These are phyloP conservation scores for Linhomoeus sp. DNA, from an alignment of 2,888 invertebrate genomes.

Conservation along the genomic window DNA sequence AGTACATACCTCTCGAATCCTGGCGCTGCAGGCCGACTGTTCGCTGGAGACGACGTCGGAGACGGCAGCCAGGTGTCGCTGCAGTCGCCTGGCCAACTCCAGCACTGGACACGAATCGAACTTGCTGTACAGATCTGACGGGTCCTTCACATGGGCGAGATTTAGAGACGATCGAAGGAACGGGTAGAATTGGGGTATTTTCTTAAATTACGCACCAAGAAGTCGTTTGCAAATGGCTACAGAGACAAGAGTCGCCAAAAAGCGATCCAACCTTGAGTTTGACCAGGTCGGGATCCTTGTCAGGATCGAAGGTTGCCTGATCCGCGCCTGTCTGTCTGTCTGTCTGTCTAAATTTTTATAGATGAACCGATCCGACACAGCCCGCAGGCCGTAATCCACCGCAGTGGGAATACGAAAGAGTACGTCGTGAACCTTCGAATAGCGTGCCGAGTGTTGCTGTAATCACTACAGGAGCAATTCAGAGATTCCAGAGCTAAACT, in stretches of 20 bases:
- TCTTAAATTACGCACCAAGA: not conserved
- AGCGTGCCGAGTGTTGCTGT: no score
- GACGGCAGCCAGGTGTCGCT: conserved; percentile 1
- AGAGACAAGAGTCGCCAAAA: not conserved
- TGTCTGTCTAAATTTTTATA: no score
- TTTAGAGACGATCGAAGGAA: conserved; percentile 1
- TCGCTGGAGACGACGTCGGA: conserved; percentile 1
- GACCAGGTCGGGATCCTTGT: not conserved
- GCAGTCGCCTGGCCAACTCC: not conserved
- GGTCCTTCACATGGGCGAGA: conserved; percentile 4
- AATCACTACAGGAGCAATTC: no score
- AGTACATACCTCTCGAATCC: conserved; percentile 3
- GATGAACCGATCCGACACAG: no score
- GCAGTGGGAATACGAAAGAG: no score
- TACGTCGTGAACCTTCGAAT: no score
- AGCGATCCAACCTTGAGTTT: not conserved
- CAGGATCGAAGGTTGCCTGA: not conserved
- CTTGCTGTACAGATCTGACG: conserved; percentile 4
- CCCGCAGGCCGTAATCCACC: no score
- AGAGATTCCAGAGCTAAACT: no score
- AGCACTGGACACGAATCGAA: not conserved
- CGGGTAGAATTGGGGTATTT: conserved; percentile 6
- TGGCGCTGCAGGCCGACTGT: not conserved
- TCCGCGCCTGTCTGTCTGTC: no score
- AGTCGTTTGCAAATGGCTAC: no score